Conservation (phyloP, 2,797 vertebrate species). For the Apodemus agrarius region DNA sequence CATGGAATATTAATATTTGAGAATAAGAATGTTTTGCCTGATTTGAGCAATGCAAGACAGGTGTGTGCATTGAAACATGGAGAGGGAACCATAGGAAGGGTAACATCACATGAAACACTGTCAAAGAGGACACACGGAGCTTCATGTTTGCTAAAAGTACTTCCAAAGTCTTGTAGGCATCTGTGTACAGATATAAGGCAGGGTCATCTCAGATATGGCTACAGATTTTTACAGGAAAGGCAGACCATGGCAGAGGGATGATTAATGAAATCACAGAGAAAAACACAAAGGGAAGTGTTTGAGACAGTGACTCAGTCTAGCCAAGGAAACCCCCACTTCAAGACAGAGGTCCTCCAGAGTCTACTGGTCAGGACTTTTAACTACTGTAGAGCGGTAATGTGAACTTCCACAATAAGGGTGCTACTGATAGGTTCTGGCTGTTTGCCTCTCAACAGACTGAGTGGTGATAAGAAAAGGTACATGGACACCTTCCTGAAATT, state of each 20-base stretch:
- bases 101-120: not conserved
- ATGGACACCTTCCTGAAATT: not conserved
- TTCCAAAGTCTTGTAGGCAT: not conserved
- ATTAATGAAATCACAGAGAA: not conserved
- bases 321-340: fast-evolving
- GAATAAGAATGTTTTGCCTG: not conserved
- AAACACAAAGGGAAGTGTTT: not conserved
- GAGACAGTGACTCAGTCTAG: not conserved
- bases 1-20: not conserved
- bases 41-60: not conserved
- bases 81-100: not conserved
- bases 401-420: not conserved
- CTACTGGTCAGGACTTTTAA: not conserved
- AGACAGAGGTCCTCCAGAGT: not conserved
- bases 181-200: not conserved
- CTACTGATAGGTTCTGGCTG: not conserved
- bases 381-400: not conserved
- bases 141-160: not conserved
- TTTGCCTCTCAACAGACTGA: constrained; percentile 15
- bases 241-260: not conserved
- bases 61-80: too few species aligned
- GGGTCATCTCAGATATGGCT: not conserved
- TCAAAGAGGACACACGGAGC: not conserved
- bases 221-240: not conserved
- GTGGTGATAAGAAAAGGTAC: not conserved